Evolutionary conservation across 2,113 vertebrate species (phyloP).

Genomic region (Albula glossodonta): DNA sequence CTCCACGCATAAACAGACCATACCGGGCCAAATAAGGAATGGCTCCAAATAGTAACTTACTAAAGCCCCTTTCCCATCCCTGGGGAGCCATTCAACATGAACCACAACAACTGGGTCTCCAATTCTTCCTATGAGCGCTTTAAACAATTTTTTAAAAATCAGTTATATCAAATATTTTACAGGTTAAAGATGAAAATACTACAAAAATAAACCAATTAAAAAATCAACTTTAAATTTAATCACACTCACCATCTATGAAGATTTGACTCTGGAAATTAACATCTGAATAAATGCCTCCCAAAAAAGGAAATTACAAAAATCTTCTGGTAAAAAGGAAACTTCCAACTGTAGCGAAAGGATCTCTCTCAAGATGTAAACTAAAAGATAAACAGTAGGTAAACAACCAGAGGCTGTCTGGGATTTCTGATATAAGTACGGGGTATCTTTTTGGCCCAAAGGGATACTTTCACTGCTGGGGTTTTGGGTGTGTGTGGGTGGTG

Average conservation of each 20-base stretch:
- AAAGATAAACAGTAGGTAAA: not conserved
- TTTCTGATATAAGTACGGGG: too few species aligned
- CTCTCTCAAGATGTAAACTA: not conserved
- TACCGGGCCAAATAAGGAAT: not conserved
- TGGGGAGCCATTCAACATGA: not conserved
- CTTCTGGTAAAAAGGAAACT: not conserved
- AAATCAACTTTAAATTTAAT: not conserved
- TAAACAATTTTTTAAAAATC: not conserved
- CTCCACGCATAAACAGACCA: not conserved
- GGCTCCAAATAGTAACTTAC: not conserved
- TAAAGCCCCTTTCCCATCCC: not conserved
- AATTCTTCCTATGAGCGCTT: not conserved
- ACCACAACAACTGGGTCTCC: not conserved
- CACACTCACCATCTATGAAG: not conserved
- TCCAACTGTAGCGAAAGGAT: not conserved
- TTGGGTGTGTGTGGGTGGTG: not conserved
- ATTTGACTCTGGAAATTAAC: too few species aligned
- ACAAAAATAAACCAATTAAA: not conserved
- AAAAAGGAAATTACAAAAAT: not conserved
- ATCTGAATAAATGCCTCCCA: not conserved
- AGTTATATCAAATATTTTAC: not conserved
- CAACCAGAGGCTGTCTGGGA: too few species aligned
- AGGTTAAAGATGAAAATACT: not conserved
- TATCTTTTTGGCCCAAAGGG: too few species aligned
- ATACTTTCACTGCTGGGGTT: too few species aligned